Evolutionary conservation across 2,888 invertebrate species (phyloP), one percentile per base, ranked within the genome.

Genomic region (Heliconius erato): DNA sequence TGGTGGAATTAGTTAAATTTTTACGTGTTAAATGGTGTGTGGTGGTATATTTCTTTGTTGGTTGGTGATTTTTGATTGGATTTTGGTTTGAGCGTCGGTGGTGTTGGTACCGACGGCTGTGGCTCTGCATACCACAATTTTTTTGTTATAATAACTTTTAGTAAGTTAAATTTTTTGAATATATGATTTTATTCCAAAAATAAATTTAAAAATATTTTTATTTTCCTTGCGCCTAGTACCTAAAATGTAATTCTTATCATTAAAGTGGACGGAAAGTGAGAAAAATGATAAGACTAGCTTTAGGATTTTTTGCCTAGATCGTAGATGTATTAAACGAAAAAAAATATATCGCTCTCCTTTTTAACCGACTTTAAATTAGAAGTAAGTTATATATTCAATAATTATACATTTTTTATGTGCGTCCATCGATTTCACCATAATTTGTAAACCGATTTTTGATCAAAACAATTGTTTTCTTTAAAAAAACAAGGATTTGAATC

Each of bases 21-120:
- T 72, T 26, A 63, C 9, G n/a, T n/a, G 35, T 14, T 63, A 16
- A 76, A 32, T 16, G 14, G 32, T 59, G 35, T 26, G 35, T 9
- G 16, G 63, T 35, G n/a, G 35, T 14, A 76, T 76, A 63, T 63
- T n/a, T 76, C 76, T 23, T 4, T 3, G 32, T 63, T 35, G 6
- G 74, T 35, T 63, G 19, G 35, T 35, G n/a, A 63, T 63, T 59
- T 63, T 9, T 76, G 23, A 59, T 59, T 35, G 2, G 26, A 78
- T 63, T 79, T 71, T 32, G 90, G 90, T 91, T 91, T 90, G 90
- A 90, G 90, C 89, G 89, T 86, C 89, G 89, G 88, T 89, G 88
- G 88, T 89, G 89, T 88, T 87, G 89, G 90, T 88, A 89, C 90
- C 89, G 90, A 89, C 89, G 84, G 84, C 86, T 26, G 32, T 69